phyloP scores from a whole-genome alignment of 2,888 invertebrate species.

The Orthosia incerta region DNA sequence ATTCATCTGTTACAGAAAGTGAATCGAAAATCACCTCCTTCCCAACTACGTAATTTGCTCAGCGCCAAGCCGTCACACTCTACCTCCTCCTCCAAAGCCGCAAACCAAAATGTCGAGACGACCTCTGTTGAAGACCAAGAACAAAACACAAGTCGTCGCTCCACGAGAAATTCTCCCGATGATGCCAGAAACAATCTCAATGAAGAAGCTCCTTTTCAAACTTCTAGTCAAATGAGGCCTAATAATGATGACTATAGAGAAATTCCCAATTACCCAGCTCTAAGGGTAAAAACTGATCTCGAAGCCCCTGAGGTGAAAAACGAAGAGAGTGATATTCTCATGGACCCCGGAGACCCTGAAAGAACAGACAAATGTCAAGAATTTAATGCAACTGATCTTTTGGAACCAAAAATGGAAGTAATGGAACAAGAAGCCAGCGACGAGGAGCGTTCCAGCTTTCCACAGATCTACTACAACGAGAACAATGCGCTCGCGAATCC shows the following conservation, averaged over 20 bases:
- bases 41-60: conserved; percentile 90
- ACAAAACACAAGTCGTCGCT: conserved; percentile 86
- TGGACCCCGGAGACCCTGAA: conserved; percentile 87
- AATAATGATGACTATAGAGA: conserved; percentile 90
- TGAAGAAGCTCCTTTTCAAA: conserved; percentile 90
- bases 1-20: conserved; percentile 83
- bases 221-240: conserved; percentile 91
- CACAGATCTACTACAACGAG: conserved; percentile 85
- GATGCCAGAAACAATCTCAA: conserved; percentile 91
- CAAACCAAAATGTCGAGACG: conserved; percentile 90
- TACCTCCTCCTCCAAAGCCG: conserved; percentile 91
- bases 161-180: conserved; percentile 90
- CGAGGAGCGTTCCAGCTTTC: conserved; percentile 91
- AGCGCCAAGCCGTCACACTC: conserved; percentile 90
- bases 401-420: conserved; percentile 93
- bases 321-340: conserved; percentile 87
- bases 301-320: conserved; percentile 89
- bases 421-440: conserved; percentile 93
- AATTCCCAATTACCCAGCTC: conserved; percentile 87
- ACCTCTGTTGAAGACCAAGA: conserved; percentile 87
- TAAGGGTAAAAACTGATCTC: conserved; percentile 91
- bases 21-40: conserved; percentile 90
- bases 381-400: conserved; percentile 87
- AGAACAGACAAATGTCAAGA: conserved; percentile 86
- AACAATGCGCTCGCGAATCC: conserved; percentile 88